Evolutionary conservation across 1,140 invertebrate species (phyloP).

Genomic region (Scaptodrosophila lebanonensis): DNA sequence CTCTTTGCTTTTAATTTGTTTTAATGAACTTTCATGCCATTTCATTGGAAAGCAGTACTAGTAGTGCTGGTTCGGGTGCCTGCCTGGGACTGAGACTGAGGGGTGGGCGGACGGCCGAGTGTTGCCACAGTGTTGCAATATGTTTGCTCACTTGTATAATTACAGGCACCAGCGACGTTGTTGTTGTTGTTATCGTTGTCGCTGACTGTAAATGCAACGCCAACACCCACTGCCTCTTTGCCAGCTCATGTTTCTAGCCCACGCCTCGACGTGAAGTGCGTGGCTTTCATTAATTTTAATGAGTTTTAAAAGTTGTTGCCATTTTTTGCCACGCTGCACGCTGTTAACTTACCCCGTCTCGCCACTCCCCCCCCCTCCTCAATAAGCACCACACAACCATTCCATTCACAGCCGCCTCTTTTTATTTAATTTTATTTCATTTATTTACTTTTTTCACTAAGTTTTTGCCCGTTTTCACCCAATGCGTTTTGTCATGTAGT

Average conservation of each 20-base stretch:
- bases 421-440: conserved; percentile 61
- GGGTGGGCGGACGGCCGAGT: background rate
- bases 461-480: conserved; percentile 21
- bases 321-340: conserved; percentile 44
- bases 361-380: background rate
- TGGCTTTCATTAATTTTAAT: conserved; percentile 75
- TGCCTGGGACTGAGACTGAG: background rate
- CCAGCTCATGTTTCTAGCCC: no score
- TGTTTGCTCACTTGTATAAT: conserved; percentile 72
- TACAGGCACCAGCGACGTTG: conserved; percentile 69
- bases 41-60: conserved; percentile 24
- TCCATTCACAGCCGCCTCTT: conserved; percentile 15
- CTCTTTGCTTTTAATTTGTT: conserved; percentile 69
- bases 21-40: conserved; percentile 71
- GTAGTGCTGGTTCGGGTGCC: background rate
- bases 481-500: conserved; percentile 8
- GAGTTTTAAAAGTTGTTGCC: conserved; percentile 73
- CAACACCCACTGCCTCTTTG: no score
- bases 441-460: conserved; percentile 44
- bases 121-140: conserved; percentile 46
- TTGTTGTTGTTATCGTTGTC: no score
- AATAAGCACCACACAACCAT: conserved; percentile 5
- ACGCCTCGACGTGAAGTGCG: conserved; percentile 55
- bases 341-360: background rate
- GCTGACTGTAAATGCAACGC: no score